Base-by-base conservation (phyloP, 2,888 invertebrate species). In the Nipponacmea schrenckii region DNA sequence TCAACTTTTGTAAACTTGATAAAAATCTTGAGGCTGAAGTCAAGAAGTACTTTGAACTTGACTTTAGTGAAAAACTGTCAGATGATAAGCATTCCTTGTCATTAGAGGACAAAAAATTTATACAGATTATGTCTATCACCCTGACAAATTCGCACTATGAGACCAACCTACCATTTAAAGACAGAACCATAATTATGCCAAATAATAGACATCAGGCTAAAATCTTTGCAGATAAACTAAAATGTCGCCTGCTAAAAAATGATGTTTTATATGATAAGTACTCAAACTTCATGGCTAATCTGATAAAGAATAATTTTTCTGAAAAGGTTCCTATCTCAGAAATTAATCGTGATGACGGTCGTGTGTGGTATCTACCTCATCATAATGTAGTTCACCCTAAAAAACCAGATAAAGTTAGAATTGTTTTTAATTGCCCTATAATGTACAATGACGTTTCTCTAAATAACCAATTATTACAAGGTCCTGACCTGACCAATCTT, bases 21-120 rank as follows among this genome's bases (percentile, higher is more conserved):
- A 69, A 96, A 90, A 10, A 96, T 95, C 63, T 94, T 93, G 74
- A 96, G 94, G 89, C 95, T 96, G 80, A 96, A 91, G 26, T 94
- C 92, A 88, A 85, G 95, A 93, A 69, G 94, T 68, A 73, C 14
- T 75, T 73, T 73, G 46, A 75, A 20, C 10, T 74, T n/a, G 74
- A 74, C 0, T 31, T 39, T 15, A 24, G 50, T 27, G 48, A 44
- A 26, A 15, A n/a, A n/a, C 20, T 39, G 91, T 89, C 96, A 96
- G 78, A 96, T 94, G 68, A 94, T 90, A 62, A 96, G 90, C 73
- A 94, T 94, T 68, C 94, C 91, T 88, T 94, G 94, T 65, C 95
- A 95, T 85, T 96, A 96, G 71, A 94, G 87, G 75, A 75, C 64
- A 62, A 63, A 31, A 45, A 15, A n/a, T 68, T 66, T 8, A 27